A percentile compares a stretch with the other conserved stretches of the same genome.
Conservation (phyloP, 2,797 vertebrate genomes). For the Hyperoplus immaculatus region DNA sequence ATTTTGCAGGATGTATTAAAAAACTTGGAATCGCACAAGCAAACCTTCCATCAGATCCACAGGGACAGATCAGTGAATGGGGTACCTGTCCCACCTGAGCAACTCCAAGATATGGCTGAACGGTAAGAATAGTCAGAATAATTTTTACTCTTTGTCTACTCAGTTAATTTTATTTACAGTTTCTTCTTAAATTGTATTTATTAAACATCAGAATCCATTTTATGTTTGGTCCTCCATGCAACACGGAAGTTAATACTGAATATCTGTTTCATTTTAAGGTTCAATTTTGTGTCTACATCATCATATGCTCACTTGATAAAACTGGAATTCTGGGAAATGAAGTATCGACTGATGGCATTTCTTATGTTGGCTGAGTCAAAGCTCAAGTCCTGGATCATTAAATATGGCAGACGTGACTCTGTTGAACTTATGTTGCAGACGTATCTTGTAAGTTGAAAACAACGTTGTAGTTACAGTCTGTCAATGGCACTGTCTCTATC, state of each 20-base stretch:
- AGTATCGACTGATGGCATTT: constrained; percentile 96
- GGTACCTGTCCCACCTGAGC: constrained; percentile 94
- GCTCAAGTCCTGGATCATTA: constrained; percentile 99
- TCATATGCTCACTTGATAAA: constrained; percentile 96
- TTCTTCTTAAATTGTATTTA: background rate
- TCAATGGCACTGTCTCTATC: fast-evolving
- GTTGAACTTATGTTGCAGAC: constrained; percentile 95
- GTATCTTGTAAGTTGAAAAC: constrained; percentile 90
- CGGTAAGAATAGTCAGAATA: constrained; percentile 84
- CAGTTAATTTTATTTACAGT: background rate
- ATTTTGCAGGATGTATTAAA: constrained; percentile 93
- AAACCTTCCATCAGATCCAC: constrained; percentile 96
- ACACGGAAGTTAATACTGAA: background rate
- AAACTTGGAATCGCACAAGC: constrained; percentile 93
- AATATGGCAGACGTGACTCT: constrained; percentile 96
- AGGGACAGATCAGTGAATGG: constrained; percentile 94
- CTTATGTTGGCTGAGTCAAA: constrained; percentile 96
- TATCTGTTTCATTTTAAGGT: constrained; percentile 82
- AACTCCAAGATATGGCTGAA: constrained; percentile 97
- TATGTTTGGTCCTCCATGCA: background rate
- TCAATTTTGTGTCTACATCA: constrained; percentile 95
- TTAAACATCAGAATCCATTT: background rate
- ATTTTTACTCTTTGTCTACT: background rate
- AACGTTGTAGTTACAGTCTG: background rate
- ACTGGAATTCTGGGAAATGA: constrained; percentile 98